Conservation (phyloP, 1,140 invertebrate species). For the Pseudomyrmex cubaensis region DNA sequence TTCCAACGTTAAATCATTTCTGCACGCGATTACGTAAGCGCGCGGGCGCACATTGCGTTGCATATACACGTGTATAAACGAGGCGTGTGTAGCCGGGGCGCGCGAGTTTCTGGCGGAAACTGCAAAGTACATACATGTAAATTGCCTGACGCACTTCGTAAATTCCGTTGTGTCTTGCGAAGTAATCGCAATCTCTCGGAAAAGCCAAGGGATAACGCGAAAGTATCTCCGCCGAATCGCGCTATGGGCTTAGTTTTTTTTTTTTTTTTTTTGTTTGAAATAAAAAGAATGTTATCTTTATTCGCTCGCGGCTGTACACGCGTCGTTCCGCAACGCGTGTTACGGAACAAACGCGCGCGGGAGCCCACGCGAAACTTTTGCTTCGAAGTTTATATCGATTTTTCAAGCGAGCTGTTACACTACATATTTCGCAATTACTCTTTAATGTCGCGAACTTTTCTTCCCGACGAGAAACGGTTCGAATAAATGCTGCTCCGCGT, state of each 20-base stretch:
- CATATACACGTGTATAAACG: neutral
- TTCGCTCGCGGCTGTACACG: neutral
- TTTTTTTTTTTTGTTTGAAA: neutral
- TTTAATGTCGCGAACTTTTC: constrained; percentile 7
- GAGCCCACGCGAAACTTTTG: constrained; percentile 19
- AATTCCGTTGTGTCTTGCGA: constrained; percentile 52
- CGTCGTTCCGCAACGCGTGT: neutral
- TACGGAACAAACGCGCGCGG: neutral
- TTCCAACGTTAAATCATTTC: constrained; percentile 45
- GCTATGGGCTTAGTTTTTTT: constrained; percentile 9
- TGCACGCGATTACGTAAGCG: constrained; percentile 30
- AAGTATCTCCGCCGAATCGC: constrained; percentile 51
- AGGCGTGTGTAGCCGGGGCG: neutral
- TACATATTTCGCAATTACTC: constrained; percentile 22
- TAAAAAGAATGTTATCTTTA: constrained; percentile 37
- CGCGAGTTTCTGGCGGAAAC: constrained; percentile 2
- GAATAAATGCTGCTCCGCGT: neutral
- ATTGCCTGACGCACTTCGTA: constrained; percentile 54
- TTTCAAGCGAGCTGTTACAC: constrained; percentile 26
- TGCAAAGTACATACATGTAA: constrained; percentile 57
- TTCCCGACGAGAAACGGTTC: neutral
- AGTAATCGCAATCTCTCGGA: constrained; percentile 42
- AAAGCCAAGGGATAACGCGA: constrained; percentile 51
- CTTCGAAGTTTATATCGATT: constrained; percentile 32
- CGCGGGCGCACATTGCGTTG: neutral